Percentiles rank a stretch among this genome's conserved stretches.
Conservation (phyloP, 2,113 vertebrate species). For the Chiloscyllium plagiosum region DNA sequence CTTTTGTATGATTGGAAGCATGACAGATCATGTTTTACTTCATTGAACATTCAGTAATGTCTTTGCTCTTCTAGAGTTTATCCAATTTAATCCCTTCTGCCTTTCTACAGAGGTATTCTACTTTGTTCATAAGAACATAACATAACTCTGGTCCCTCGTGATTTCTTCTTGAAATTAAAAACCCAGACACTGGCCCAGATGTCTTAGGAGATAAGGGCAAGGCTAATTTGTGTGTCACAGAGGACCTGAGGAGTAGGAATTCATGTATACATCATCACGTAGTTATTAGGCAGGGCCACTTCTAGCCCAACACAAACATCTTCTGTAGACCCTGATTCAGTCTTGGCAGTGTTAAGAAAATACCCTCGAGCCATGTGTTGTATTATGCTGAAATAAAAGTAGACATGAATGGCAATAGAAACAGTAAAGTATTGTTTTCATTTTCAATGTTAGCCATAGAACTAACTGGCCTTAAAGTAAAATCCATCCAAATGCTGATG, state of each 20-base stretch:
- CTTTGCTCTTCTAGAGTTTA: conserved; percentile 70
- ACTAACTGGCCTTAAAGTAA: conserved; percentile 59
- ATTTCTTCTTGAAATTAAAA: conserved; percentile 73
- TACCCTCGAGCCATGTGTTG: conserved; percentile 65
- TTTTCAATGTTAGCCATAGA: conserved; percentile 52
- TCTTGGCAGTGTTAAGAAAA: conserved; percentile 65
- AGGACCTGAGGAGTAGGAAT: conserved; percentile 72
- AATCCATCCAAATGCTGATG: conserved; percentile 58
- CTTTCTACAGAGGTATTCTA: conserved; percentile 70
- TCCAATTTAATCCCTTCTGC: conserved; percentile 82
- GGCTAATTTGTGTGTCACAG: conserved; percentile 73
- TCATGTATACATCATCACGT: conserved; percentile 85
- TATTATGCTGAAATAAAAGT: conserved; percentile 75
- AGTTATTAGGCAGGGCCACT: conserved; percentile 73
- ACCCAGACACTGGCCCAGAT: conserved; percentile 80
- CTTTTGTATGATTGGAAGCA: background rate
- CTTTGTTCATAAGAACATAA: conserved; percentile 67
- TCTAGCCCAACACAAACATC: conserved; percentile 58
- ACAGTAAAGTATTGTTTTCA: conserved; percentile 71
- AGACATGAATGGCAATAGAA: conserved; percentile 65
- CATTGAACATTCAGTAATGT: conserved; percentile 91
- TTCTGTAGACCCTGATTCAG: conserved; percentile 60
- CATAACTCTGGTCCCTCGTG: conserved; percentile 63
- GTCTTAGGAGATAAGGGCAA: conserved; percentile 78
- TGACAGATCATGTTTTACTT: conserved; percentile 55